Evolutionary conservation across 2,113 vertebrate genomes (phyloP).

Genomic region (Aegypius monachus): DNA sequence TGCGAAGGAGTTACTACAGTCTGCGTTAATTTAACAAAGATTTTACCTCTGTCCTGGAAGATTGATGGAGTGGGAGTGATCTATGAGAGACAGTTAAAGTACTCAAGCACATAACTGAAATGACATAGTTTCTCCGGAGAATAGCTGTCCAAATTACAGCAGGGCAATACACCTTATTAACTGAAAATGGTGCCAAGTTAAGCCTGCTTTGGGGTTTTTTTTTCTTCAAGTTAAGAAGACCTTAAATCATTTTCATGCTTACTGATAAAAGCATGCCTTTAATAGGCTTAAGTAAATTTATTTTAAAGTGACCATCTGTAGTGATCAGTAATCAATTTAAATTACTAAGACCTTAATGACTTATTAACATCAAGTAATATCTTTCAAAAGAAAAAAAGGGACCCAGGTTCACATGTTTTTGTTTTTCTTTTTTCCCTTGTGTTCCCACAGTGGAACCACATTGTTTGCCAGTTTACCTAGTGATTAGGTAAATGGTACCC

Average conservation of each 20-base stretch:
- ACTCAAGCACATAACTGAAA: background rate
- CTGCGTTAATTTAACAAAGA: background rate
- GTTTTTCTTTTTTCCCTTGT: background rate
- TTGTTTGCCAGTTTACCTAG: background rate
- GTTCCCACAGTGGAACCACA: background rate
- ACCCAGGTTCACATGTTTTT: rapidly evolving
- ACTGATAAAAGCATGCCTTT: background rate
- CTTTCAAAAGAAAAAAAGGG: background rate
- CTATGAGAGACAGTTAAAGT: background rate
- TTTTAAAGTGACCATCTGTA: background rate
- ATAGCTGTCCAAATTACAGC: background rate
- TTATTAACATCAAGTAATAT: background rate
- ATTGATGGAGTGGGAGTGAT: background rate
- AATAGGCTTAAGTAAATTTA: background rate
- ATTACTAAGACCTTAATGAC: background rate
- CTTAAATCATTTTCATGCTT: background rate
- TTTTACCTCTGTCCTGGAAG: background rate
- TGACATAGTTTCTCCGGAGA: background rate
- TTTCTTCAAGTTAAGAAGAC: background rate
- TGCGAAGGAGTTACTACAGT: background rate
- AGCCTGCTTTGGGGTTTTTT: background rate
- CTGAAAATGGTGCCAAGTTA: background rate
- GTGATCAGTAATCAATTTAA: background rate
- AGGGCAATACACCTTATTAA: background rate
- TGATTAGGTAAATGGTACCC: background rate